Conservation (phyloP, 2,113 vertebrate species). For the Sander vitreus region DNA sequence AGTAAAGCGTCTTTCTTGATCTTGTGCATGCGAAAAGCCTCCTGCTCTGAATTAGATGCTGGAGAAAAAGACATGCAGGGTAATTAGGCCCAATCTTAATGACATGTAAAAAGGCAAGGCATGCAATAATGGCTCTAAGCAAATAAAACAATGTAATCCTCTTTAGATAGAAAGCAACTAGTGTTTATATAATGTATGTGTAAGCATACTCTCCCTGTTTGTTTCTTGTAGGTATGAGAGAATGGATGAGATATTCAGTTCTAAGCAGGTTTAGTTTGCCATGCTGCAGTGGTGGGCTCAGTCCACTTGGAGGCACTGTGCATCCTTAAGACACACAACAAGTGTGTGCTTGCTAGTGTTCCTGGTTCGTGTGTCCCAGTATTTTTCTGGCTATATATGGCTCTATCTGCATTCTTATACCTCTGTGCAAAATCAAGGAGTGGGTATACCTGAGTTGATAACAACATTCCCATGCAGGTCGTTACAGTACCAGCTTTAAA, state of each 20-base stretch:
- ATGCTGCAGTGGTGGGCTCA: constrained; percentile 33
- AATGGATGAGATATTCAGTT: neutral
- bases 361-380: constrained; percentile 49
- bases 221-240: neutral
- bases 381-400: constrained; percentile 63
- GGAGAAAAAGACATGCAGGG: neutral
- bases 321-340: constrained; percentile 36
- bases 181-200: neutral
- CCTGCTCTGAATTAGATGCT: constrained; percentile 11
- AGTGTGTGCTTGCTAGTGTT: constrained; percentile 8
- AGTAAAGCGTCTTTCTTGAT: constrained; percentile 1
- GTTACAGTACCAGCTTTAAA: constrained; percentile 54
- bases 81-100: neutral
- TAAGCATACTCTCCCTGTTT: constrained; percentile 16
- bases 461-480: constrained; percentile 67
- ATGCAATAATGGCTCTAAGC: neutral
- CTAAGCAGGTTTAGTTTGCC: neutral
- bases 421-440: constrained; percentile 68
- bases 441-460: constrained; percentile 69
- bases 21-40: neutral
- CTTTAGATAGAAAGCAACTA: neutral
- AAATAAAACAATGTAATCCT: neutral
- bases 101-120: neutral
- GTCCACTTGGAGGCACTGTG: constrained; percentile 76
- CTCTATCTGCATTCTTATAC: constrained; percentile 67